These are phyloP conservation scores for Xylota segnis DNA, from an alignment of 2,888 invertebrate genomes.

Conservation along the genomic window DNA sequence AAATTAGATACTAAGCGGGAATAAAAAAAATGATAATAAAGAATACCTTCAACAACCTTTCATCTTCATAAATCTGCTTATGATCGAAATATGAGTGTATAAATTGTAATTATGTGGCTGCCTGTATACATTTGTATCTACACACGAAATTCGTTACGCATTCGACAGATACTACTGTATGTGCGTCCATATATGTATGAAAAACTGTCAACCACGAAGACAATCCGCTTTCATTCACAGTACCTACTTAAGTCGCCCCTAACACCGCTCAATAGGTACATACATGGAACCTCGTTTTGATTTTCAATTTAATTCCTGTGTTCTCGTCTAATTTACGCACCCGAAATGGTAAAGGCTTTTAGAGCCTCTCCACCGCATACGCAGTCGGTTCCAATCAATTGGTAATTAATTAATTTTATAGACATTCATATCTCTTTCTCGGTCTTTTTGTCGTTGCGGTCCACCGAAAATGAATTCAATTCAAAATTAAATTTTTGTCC, in stretches of 20 bases:
- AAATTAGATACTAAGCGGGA: slow-evolving; percentile 16
- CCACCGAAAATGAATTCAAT: slow-evolving; percentile 17
- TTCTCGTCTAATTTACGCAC: slow-evolving; percentile 63
- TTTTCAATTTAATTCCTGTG: slow-evolving; percentile 53
- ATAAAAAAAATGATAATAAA: neutral
- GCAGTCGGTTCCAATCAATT: slow-evolving; percentile 48
- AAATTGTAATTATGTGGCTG: slow-evolving; percentile 62
- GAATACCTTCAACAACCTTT: slow-evolving; percentile 38
- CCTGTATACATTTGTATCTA: slow-evolving; percentile 48
- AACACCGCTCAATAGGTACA: neutral
- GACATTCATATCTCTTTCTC: slow-evolving; percentile 57
- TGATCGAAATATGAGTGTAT: slow-evolving; percentile 69
- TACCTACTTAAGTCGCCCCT: slow-evolving; percentile 18
- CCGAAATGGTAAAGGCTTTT: slow-evolving; percentile 49
- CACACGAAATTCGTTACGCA: slow-evolving; percentile 37
- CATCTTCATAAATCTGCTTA: slow-evolving; percentile 64
- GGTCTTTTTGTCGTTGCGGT: slow-evolving; percentile 47
- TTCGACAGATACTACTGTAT: slow-evolving; percentile 10
- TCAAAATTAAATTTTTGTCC: slow-evolving; percentile 30
- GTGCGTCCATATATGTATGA: neutral
- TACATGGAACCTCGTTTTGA: slow-evolving; percentile 21
- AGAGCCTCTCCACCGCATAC: slow-evolving; percentile 37
- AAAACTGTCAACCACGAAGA: slow-evolving; percentile 51
- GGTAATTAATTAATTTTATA: slow-evolving; percentile 72
- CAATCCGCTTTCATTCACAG: slow-evolving; percentile 48